phyloP scores from a whole-genome alignment of 2,888 invertebrate genomes.

The Dascillus cervinus region DNA sequence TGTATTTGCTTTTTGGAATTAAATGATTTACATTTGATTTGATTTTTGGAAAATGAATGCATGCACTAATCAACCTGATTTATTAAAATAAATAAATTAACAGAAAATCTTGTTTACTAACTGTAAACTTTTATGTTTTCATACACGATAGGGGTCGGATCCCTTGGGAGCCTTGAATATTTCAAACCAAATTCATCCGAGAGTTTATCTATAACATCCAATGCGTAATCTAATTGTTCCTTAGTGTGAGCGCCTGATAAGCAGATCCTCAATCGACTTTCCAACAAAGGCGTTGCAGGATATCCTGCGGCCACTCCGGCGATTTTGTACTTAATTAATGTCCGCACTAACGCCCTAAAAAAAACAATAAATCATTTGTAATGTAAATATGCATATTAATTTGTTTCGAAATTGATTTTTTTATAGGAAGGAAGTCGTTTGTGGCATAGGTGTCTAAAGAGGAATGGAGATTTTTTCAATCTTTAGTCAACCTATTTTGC shows the following conservation, averaged over 20 bases:
- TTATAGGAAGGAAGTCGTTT: too few species aligned
- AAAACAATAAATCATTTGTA: not conserved
- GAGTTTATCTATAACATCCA: slow-evolving; percentile 63
- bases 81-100: too few species aligned
- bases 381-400: too few species aligned
- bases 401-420: too few species aligned
- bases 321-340: slow-evolving; percentile 69
- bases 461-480: too few species aligned
- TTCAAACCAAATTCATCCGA: slow-evolving; percentile 67
- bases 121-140: slow-evolving; percentile 22
- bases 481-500: too few species aligned
- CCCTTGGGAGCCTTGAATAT: slow-evolving; percentile 61
- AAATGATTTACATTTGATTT: too few species aligned
- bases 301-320: slow-evolving; percentile 97
- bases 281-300: slow-evolving; percentile 92
- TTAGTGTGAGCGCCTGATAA: slow-evolving; percentile 92
- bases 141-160: slow-evolving; percentile 53
- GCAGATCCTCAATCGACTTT: slow-evolving; percentile 88
- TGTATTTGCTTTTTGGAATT: slow-evolving; percentile 34
- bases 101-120: too few species aligned
- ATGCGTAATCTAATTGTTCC: slow-evolving; percentile 81
- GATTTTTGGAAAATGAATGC: slow-evolving; percentile 34
- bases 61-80: slow-evolving; percentile 21
- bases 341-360: slow-evolving; percentile 74
- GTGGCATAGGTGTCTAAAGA: too few species aligned